Evolutionary conservation across 92 coral and sea anemone species (phyloP), one percentile per base, ranked within the genome.

Genomic region (Palythoa grandiflora): DNA sequence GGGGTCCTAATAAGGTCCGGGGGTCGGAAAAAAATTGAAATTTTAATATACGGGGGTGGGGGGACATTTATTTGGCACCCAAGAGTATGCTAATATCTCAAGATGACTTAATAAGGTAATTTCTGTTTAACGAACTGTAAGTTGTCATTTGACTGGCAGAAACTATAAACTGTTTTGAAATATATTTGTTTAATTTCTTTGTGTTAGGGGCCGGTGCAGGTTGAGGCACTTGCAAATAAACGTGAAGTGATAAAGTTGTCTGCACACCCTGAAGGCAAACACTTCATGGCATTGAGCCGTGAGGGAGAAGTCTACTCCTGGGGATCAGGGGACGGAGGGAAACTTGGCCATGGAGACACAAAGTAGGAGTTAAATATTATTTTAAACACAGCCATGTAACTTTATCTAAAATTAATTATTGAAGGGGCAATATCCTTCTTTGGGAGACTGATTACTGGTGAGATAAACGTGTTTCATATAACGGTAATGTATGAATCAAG

Each of bases 291-390:
- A 61, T 90, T 97, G 38, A 95, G 98, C 73, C 92, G 94, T 80
- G 99, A 93, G 77, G 99, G 99, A 6, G 95, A 90, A 70, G 96
- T 97, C 17, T 97, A 95, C 83, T 95, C 98, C 50, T 97, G 99
- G 99, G 99, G 99, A 6, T 93, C 98, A 52, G 99, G 99, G 9
- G 99, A 97, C 83, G 97, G 95, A 1, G 99, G 99, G 83, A 96
- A 96, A 73, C 89, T 97, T n/a, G 99, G 99, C 1, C 96, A 93
- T 75, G 99, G 99, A 44, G 99, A 97, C 83, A 93, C 96, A 63
- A 97, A 92, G 99, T 97, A 91, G 54, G 92, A 50, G 1, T 4
- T 13, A 5, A 19, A 44, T 20, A 12, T n/a, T 16, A 14, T 15
- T 35, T 0, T 20, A 9, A 28, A 63, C 5, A 10, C 9, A 63